Base-by-base conservation (phyloP, 2,797 vertebrate genomes). In the Pterois miles region DNA sequence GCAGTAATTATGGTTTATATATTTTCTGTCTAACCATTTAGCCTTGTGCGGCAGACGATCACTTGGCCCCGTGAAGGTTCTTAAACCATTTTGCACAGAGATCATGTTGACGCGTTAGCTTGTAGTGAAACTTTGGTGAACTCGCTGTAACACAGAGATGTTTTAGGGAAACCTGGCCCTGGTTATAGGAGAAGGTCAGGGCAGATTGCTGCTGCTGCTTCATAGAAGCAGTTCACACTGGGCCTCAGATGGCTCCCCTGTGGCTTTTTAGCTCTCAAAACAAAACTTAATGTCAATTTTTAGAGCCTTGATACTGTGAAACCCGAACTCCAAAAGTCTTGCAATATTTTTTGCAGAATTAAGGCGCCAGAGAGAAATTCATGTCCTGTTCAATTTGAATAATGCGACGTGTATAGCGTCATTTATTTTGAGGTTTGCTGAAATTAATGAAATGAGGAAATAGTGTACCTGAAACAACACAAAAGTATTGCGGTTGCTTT, bases 391-490 rank as follows among this genome's bases (percentile, higher is more conserved):
- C 27, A 81, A 88, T 88, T 82, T 27, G 48, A 85, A 76, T 82
- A 58, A 73, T 70, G 3, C 2, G 5, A 40, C 63, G 53, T 71
- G 27, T 43, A 50, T 36, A 58, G 71, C 58, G 54, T 67, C 40
- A 60, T 78, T 84, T 18, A 53, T 71, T 83, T 79, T 85, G 80
- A 75, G 82, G 76, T 85, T 77, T 65, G 29, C 54, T 43, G 34
- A 83, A 82, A 83, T 71, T 68, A 87, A 80, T 83, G 65, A 87
- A 86, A 88, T 16, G 31, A 75, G 77, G 56, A 65, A 27, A 82
- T 62, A 65, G 60, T 27, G 73, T 82, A 88, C 81, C 89, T 90
- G 84, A 90, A 90, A 91, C 73, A 89, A 89, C 83, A 91, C 52
- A 2, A 83, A 83, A 43, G 65, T 59, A 11, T 13, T 80, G 76